These are phyloP conservation scores for Ceryle rudis DNA, from an alignment of 2,797 vertebrate species.

Conservation along the genomic window DNA sequence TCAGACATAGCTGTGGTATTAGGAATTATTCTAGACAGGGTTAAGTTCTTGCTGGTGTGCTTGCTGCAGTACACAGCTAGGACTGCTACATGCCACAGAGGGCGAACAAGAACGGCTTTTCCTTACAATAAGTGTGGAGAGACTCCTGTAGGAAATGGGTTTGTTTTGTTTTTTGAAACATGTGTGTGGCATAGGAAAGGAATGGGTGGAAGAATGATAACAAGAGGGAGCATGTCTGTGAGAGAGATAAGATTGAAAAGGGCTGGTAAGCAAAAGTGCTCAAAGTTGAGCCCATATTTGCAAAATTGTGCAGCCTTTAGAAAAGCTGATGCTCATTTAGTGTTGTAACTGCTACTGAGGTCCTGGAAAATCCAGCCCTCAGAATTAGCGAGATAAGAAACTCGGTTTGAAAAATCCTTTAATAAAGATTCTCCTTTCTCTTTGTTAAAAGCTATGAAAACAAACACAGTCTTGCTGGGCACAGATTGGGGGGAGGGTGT, in stretches of 20 bases:
- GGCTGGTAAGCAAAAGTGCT: conserved; percentile 44
- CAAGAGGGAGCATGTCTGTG: conserved; percentile 58
- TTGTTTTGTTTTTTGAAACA: conserved; percentile 19
- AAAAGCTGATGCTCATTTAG: not conserved
- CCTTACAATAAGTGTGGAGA: conserved; percentile 15
- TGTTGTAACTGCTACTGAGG: not conserved
- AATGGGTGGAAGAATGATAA: conserved; percentile 54
- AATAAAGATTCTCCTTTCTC: not conserved
- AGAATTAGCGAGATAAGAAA: not conserved
- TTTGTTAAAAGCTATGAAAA: not conserved
- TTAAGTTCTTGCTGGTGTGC: not conserved
- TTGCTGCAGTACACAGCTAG: conserved; percentile 54
- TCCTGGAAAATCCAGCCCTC: conserved; percentile 9
- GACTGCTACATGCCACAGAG: conserved; percentile 48
- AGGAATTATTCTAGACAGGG: not conserved
- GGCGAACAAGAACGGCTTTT: conserved; percentile 26
- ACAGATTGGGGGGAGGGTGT: not conserved
- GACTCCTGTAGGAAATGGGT: conserved; percentile 41
- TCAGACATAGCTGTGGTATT: conserved; percentile 45
- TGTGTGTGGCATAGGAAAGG: conserved; percentile 47
- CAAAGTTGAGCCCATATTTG: not conserved
- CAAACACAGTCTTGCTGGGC: not conserved
- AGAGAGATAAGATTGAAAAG: conserved; percentile 61
- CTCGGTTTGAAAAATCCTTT: not conserved
- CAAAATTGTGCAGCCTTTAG: not conserved